Conservation (phyloP, 2,888 invertebrate genomes). For the Iselma pallidipennis region DNA sequence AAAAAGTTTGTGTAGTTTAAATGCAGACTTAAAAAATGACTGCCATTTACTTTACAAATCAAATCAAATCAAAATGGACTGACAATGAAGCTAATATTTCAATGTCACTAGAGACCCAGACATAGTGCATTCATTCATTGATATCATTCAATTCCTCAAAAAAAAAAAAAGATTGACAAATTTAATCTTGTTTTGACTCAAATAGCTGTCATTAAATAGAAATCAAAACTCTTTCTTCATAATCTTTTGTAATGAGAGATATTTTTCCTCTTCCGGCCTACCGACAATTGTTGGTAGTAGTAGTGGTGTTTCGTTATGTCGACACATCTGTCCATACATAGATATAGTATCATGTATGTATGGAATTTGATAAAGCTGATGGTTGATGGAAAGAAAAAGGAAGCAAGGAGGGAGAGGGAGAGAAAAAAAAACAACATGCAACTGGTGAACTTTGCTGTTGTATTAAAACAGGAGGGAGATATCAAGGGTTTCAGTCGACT, state of each 20-base stretch:
- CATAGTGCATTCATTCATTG: too few species aligned
- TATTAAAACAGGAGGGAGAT: not conserved
- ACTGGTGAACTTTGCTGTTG: slow-evolving; percentile 9
- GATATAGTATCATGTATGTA: not conserved
- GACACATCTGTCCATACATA: not conserved
- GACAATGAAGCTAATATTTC: not conserved
- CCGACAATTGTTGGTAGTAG: not conserved
- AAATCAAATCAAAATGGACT: too few species aligned
- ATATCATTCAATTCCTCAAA: too few species aligned
- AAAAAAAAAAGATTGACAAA: too few species aligned
- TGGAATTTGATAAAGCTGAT: not conserved
- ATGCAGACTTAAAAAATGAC: too few species aligned
- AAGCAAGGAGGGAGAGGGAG: not conserved
- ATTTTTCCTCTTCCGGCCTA: not conserved
- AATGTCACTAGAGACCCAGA: not conserved
- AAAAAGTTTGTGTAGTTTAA: too few species aligned
- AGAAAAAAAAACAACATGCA: slow-evolving; percentile 1
- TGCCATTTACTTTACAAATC: not conserved
- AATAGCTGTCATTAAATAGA: not conserved
- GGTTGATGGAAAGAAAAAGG: not conserved
- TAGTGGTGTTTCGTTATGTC: not conserved
- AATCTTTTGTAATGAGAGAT: not conserved
- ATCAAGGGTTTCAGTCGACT: slow-evolving; percentile 5
- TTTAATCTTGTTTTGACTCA: not conserved
- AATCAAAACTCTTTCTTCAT: not conserved